phyloP scores from a whole-genome alignment of 2,888 invertebrate species.

The Branchipolynoe longqiensis region DNA sequence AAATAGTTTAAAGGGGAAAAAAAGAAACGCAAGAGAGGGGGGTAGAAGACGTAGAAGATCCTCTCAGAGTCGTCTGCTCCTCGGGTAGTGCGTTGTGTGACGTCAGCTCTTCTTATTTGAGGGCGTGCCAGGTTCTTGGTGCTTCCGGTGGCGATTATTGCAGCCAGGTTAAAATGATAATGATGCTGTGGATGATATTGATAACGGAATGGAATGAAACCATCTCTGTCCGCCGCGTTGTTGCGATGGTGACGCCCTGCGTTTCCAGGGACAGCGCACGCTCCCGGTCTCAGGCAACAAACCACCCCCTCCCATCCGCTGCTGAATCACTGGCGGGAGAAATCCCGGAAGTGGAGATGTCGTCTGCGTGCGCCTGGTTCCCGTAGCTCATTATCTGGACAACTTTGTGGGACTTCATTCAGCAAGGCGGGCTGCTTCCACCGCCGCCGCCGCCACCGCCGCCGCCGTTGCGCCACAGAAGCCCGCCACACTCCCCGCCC shows the following conservation, averaged over 20 bases:
- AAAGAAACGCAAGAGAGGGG: background rate
- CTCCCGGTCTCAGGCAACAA: background rate
- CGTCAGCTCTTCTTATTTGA: too few species aligned
- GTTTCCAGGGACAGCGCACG: too few species aligned
- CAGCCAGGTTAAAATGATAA: too few species aligned
- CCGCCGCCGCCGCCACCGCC: background rate
- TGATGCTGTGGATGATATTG: too few species aligned
- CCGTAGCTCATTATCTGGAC: constrained; percentile 29
- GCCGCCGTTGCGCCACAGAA: too few species aligned
- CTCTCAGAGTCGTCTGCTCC: constrained; percentile 9
- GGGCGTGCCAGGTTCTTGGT: too few species aligned
- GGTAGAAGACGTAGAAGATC: too few species aligned
- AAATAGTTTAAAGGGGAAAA: background rate
- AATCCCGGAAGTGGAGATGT: constrained; percentile 28
- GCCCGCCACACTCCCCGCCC: too few species aligned
- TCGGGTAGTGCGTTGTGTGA: background rate
- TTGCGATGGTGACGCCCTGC: too few species aligned
- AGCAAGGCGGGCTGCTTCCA: background rate
- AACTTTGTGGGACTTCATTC: constrained; percentile 6
- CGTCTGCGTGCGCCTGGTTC: background rate
- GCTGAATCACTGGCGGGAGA: background rate
- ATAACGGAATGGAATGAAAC: too few species aligned
- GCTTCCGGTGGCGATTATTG: too few species aligned
- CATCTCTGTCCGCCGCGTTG: too few species aligned
- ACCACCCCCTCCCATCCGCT: background rate